Conservation (phyloP, 2,113 vertebrate genomes). For the Gopherus evgoodei region DNA sequence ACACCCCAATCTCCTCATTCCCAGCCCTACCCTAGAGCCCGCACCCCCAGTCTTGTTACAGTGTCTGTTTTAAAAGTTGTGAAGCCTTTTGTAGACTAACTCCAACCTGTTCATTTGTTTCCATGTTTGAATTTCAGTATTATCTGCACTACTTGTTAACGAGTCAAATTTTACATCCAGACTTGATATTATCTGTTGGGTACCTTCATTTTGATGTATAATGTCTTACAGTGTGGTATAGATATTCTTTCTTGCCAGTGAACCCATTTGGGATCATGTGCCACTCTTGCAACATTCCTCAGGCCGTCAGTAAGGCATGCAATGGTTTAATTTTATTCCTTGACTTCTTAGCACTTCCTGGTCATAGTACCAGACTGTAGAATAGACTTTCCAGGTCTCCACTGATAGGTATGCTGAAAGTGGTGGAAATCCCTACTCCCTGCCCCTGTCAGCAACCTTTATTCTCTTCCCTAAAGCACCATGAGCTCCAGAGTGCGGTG, state of each 20-base stretch:
- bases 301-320: neutral
- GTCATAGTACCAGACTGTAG: neutral
- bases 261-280: neutral
- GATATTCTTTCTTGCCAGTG: conserved; percentile 4
- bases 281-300: neutral
- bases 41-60: neutral
- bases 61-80: neutral
- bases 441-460: neutral
- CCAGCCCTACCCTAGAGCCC: too few species aligned
- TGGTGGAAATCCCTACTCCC: neutral
- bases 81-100: neutral
- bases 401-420: neutral
- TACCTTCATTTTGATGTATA: conserved; percentile 8
- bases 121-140: neutral
- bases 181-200: neutral
- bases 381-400: neutral
- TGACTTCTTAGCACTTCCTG: neutral
- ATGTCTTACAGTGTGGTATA: neutral
- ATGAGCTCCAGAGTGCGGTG: neutral
- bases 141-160: neutral
- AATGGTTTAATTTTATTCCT: neutral
- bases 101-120: neutral
- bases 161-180: neutral
- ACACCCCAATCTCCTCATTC: too few species aligned
- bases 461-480: neutral